Percentiles rank a stretch among this genome's conserved stretches.
Evolutionary conservation across 2,888 invertebrate species (phyloP).

Genomic region (Drosophila pseudotakahashii): DNA sequence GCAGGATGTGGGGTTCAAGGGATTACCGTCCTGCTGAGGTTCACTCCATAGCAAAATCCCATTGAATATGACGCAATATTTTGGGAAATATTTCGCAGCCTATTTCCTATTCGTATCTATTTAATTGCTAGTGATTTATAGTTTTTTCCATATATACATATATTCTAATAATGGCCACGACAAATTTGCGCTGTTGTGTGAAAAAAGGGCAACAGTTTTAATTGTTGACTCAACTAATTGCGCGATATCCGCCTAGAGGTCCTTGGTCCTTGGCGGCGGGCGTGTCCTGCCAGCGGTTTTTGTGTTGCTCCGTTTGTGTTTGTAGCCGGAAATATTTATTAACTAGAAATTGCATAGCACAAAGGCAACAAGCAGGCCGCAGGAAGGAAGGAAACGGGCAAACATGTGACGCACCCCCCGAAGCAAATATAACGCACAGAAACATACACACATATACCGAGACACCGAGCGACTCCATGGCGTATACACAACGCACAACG

Average conservation of each 20-base stretch:
- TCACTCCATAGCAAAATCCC: constrained; percentile 2
- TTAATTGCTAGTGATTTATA: constrained; percentile 22
- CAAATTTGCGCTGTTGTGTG: constrained; percentile 25
- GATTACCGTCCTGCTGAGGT: constrained; percentile 16
- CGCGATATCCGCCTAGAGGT: constrained; percentile 25
- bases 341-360: constrained; percentile 73
- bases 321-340: constrained; percentile 73
- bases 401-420: constrained; percentile 73
- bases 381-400: constrained; percentile 72
- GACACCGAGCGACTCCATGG: constrained; percentile 21
- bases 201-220: constrained; percentile 37
- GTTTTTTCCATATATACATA: constrained; percentile 4
- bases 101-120: not conserved
- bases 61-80: constrained; percentile 24
- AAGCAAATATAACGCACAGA: constrained; percentile 56
- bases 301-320: constrained; percentile 24
- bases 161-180: constrained; percentile 24
- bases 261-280: constrained; percentile 26
- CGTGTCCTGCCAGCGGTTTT: constrained; percentile 44
- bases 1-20: constrained; percentile 18
- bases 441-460: constrained; percentile 37
- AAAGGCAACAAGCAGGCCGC: constrained; percentile 45
- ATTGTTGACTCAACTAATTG: constrained; percentile 46
- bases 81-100: not conserved
- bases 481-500: constrained; percentile 41